Evolutionary conservation across 2,113 vertebrate species (phyloP), one percentile per base, ranked within the genome.

Genomic region (Antennarius striatus): DNA sequence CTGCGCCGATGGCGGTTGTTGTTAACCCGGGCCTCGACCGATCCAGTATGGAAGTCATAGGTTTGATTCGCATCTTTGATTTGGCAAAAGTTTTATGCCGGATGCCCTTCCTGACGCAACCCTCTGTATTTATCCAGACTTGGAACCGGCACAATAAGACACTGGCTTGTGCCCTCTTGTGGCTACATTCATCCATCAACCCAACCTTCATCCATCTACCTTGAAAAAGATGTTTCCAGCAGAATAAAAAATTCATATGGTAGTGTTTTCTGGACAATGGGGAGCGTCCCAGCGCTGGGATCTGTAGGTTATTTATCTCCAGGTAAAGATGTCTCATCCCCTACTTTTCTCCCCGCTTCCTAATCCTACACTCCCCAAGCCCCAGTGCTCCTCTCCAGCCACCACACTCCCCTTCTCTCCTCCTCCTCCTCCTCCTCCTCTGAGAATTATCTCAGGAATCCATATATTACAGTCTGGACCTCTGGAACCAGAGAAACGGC

Each of bases 241-340:
- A 61, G 71, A 76, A 84, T 77, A 75, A 80, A 80, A 78, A 83
- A 79, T 71, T 40, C 71, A 68, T 51, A 56, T 71, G 68, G 51
- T 17, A 4, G 36, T 7, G 7, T 58, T 74, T 79, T 75, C 60
- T n/a, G 6, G 11, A 88, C 81, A 81, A 89, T 80, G 51, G 58
- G 52, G 49, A 58, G 57, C 75, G 65, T 64, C 65, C 70, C 69
- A 10, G 42, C 1, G 55, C 56, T 56, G 66, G 6, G 15, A n/a
- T 14, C 29, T 1, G 66, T 32, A 45, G 68, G 75, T 67, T 78
- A 88, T 89, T 87, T 71, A 85, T 91, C 81, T 83, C 72, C 49
- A 77, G 52, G 73, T 89, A 71, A 73, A 75, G 73, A 57, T 63
- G 69, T 74, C 80, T 76, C 63, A 49, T 74, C 4, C 51, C 39